phyloP scores from a whole-genome alignment of 2,113 vertebrate genomes.

The Myiozetetes cayanensis region DNA sequence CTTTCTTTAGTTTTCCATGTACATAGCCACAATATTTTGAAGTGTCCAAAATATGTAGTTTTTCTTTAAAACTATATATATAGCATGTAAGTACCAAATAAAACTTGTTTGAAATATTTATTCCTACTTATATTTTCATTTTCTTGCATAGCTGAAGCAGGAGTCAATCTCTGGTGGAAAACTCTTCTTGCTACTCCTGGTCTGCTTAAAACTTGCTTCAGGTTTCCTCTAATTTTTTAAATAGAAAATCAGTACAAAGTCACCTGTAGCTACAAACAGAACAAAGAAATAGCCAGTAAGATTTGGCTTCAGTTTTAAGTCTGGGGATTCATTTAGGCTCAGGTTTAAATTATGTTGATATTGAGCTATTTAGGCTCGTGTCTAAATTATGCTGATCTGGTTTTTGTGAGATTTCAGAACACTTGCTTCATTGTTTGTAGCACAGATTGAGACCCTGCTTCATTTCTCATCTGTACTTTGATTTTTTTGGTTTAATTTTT shows the following conservation, averaged over 20 bases:
- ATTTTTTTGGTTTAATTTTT: neutral
- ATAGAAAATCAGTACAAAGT: neutral
- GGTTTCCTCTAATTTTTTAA: neutral
- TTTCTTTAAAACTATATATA: conserved; percentile 75
- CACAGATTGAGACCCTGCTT: neutral
- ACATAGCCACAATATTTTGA: conserved; percentile 73
- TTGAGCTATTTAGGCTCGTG: neutral
- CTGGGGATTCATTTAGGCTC: neutral
- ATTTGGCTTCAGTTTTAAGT: neutral
- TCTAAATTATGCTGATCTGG: neutral
- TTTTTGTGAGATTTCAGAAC: neutral
- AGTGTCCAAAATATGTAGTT: conserved; percentile 69
- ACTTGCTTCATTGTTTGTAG: neutral
- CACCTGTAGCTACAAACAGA: neutral
- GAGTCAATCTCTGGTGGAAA: neutral
- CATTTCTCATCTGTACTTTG: neutral
- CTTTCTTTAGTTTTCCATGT: conserved; percentile 72
- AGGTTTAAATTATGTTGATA: neutral
- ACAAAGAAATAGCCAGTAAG: neutral
- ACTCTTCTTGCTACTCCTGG: neutral
- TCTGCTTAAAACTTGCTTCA: neutral
- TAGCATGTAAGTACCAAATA: conserved; percentile 80
- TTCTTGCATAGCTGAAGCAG: neutral
- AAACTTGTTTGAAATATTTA: conserved; percentile 71
- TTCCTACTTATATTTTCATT: conserved; percentile 42